Base-by-base conservation (phyloP, 2,888 invertebrate genomes). In the Caenorhabditis drosophilae region DNA sequence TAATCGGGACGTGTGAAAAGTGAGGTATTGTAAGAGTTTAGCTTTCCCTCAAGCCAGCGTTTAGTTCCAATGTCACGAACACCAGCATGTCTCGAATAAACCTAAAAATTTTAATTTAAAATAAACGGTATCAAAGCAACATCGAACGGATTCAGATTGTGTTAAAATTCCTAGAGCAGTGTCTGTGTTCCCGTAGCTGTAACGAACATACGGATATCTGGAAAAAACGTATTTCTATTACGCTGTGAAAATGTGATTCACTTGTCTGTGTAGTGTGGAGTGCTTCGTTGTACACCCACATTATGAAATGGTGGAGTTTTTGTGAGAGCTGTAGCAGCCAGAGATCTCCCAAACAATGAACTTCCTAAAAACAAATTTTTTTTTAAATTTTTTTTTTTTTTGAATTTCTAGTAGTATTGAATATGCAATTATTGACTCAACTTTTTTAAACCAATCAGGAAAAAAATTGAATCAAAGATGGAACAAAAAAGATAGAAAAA, bases 51-150 rank as follows among this genome's bases (percentile, higher is more conserved):
- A 50, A 81, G 58, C 81, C 81, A 81, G 47, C 81, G 67, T 48
- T 79, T 77, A n/a, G 81, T 81, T 46, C 81, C 81, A 35, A 77
- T 73, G 58, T 81, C 81, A 42, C 74, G 70, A 22, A 81, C 69
- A 47, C 79, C 78, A 44, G 75, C 59, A 47, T 72, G 58, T 36
- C 55, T 49, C 2, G 70, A 58, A 57, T 71, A 75, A 38, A 70
- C 67, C 78, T 79, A 40, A 16, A 25, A 46, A 40, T 56, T 41
- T 15, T 11, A 18, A 31, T 7, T 27, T 50, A 12, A 42, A 6
- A 22, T 53, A 11, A 7, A 26, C 9, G 27, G 42, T 47, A 20
- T 15, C 34, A 42, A 35, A 49, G 31, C 3, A 15, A 26, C n/a
- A 38, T 46, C 62, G 26, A 34, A 81, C 79, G 61, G 78, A 62